phyloP scores from a whole-genome alignment of 2,888 invertebrate species.

The Pandemis cinnamomeana region DNA sequence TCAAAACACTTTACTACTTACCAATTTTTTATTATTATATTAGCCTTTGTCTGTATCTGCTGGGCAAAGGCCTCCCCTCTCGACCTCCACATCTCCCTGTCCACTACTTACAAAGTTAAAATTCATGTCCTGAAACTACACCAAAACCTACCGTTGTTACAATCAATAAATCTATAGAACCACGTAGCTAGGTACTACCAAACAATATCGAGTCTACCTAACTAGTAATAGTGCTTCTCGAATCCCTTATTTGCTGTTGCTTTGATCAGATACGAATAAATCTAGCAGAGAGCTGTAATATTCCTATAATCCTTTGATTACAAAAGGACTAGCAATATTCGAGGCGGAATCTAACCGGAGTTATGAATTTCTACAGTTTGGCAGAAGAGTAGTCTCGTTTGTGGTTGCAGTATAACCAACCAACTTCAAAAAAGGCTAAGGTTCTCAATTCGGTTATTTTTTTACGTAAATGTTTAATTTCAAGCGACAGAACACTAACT shows the following conservation, averaged over 20 bases:
- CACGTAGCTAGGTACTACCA: background rate
- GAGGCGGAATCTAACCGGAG: background rate
- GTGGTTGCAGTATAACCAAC: background rate
- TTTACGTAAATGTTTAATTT: background rate
- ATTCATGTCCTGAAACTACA: no score
- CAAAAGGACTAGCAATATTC: slow-evolving; percentile 13
- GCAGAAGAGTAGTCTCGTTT: background rate
- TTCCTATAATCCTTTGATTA: slow-evolving; percentile 26
- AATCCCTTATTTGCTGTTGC: background rate
- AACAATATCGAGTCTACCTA: background rate
- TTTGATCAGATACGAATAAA: slow-evolving; percentile 8
- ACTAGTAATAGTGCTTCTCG: background rate
- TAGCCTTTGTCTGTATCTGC: no score
- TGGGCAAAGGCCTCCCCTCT: no score
- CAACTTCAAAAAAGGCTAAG: no score
- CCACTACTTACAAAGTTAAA: no score
- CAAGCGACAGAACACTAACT: background rate
- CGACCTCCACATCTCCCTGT: no score
- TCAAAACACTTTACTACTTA: no score
- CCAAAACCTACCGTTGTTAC: no score
- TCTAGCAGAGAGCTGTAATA: slow-evolving; percentile 3
- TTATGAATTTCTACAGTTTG: background rate
- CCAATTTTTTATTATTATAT: no score
- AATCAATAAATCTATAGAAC: background rate
- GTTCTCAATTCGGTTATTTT: no score